These are phyloP conservation scores for Eledona agricola DNA, from an alignment of 2,888 invertebrate genomes.

Conservation along the genomic window DNA sequence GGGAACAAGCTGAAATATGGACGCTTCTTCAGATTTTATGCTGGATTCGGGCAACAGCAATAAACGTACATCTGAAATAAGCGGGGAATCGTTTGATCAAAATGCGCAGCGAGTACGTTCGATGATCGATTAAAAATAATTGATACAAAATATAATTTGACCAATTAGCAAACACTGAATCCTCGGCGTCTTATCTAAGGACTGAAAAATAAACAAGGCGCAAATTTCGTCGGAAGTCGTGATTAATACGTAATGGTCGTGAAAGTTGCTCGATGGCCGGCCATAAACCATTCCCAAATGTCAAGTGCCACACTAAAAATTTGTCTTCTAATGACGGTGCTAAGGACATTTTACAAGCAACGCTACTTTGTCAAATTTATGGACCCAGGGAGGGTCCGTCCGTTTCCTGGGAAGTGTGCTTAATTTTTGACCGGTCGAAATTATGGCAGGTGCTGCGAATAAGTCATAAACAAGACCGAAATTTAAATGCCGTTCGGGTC, in stretches of 20 bases:
- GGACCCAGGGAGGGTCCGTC: conserved; percentile 1
- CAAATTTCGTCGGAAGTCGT: no score
- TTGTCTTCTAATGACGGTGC: conserved; percentile 43
- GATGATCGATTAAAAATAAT: conserved; percentile 35
- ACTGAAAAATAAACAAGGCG: no score
- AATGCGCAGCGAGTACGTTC: no score
- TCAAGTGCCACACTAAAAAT: conserved; percentile 35
- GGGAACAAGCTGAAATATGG: conserved; percentile 32
- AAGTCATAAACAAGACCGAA: conserved; percentile 7
- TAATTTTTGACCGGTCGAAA: no score
- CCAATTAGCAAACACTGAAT: no score
- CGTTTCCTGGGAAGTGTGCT: no score
- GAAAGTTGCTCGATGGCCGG: conserved; percentile 14
- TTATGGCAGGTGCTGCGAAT: conserved; percentile 12
- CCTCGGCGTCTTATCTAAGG: no score
- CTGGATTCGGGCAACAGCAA: conserved; percentile 25
- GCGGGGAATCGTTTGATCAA: conserved; percentile 1
- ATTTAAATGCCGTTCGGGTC: conserved; percentile 6
- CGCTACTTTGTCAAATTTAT: conserved; percentile 35
- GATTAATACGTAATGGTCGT: conserved; percentile 26
- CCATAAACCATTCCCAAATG: conserved; percentile 27
- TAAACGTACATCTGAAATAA: conserved; percentile 17
- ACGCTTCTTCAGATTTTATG: conserved; percentile 26
- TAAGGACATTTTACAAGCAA: conserved; percentile 44
- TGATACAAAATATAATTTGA: no score